A percentile compares a stretch with the other conserved stretches of the same genome.
Evolutionary conservation across 1,140 invertebrate genomes (phyloP).

Genomic region (Episyrphus balteatus): DNA sequence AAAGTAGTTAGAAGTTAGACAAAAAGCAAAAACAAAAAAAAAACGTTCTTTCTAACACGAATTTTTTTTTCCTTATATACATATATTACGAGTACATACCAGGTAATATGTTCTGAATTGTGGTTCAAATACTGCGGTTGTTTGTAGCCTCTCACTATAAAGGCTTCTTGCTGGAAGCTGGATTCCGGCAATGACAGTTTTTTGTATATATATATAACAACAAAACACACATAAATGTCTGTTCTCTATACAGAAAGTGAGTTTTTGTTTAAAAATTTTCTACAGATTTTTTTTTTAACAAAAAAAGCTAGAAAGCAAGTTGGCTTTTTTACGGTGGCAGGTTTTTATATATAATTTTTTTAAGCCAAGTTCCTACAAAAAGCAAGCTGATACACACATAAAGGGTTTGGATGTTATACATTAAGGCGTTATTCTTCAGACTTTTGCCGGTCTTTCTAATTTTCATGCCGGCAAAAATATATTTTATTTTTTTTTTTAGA

Average conservation of each 20-base stretch:
- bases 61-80: not conserved
- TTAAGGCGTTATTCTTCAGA: not conserved
- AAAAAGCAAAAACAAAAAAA: not conserved
- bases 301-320: too few relatives aligned
- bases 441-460: too few relatives aligned
- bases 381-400: not conserved
- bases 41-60: not conserved
- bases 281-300: too few relatives aligned
- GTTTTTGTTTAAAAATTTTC: not conserved
- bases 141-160: conserved; percentile 5
- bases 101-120: conserved; percentile 33
- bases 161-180: conserved; percentile 4
- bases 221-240: too few relatives aligned
- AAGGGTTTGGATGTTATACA: not conserved
- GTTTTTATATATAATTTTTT: not conserved
- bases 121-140: conserved; percentile 28
- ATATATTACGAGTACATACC: conserved; percentile 2
- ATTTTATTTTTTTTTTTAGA: too few relatives aligned
- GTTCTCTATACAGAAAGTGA: too few relatives aligned
- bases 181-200: not conserved
- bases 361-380: not conserved
- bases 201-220: not conserved
- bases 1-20: not conserved
- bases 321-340: too few relatives aligned
- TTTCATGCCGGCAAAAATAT: too few relatives aligned